These are phyloP conservation scores for Xenopus petersii DNA, from an alignment of 2,797 vertebrate genomes.

Conservation along the genomic window DNA sequence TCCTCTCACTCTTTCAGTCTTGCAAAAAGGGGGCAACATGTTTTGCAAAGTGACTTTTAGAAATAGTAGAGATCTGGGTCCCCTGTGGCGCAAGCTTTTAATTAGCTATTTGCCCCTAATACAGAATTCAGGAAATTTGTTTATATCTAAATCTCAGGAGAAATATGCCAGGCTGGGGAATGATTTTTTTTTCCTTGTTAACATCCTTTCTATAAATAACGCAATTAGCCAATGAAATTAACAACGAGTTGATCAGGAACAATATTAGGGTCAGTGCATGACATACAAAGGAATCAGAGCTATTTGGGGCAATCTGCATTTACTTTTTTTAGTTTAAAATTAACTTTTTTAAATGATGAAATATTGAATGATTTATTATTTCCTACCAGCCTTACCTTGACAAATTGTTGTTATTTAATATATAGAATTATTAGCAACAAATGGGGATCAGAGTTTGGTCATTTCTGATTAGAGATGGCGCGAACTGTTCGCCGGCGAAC, in stretches of 20 bases:
- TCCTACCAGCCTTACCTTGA: no score
- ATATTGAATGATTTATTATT: no score
- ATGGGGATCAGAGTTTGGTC: no score
- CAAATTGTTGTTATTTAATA: no score
- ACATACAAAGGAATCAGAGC: no score
- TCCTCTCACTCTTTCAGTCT: no score
- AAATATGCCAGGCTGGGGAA: background rate
- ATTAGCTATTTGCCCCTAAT: slow-evolving; percentile 28
- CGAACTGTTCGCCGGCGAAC: no score
- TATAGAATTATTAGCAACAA: no score
- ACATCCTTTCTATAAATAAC: slow-evolving; percentile 29
- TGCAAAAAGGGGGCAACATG: background rate
- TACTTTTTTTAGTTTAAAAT: no score
- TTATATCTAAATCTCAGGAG: slow-evolving; percentile 31
- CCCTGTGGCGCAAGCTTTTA: slow-evolving; percentile 13
- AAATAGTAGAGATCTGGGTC: slow-evolving; percentile 15
- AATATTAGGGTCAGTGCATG: slow-evolving; percentile 14
- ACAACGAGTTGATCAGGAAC: slow-evolving; percentile 2
- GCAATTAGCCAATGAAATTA: slow-evolving; percentile 33
- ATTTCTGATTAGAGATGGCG: no score
- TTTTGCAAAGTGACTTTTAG: slow-evolving; percentile 25
- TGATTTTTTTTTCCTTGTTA: slow-evolving; percentile 2
- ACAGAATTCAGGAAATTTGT: slow-evolving; percentile 20
- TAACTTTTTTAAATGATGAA: no score
- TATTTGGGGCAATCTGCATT: no score